phyloP scores from a whole-genome alignment of 2,797 vertebrate genomes.

The Neoniphon sammara region DNA sequence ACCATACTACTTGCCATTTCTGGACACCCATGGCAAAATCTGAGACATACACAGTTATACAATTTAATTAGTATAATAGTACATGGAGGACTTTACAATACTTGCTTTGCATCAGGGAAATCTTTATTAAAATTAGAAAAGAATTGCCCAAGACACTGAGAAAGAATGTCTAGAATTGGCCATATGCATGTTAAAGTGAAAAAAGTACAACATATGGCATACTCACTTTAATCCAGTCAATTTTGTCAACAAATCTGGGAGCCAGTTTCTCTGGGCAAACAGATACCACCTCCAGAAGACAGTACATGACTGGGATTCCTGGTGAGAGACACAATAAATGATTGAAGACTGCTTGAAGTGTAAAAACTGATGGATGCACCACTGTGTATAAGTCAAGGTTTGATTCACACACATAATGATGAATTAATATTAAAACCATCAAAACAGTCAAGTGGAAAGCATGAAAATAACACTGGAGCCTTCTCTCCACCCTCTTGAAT shows the following conservation, averaged over 20 bases:
- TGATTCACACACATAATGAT: not conserved
- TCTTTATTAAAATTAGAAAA: no score
- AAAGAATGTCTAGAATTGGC: no score
- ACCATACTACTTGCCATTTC: not conserved
- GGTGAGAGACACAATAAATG: slow-evolving; percentile 30
- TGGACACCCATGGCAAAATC: no score
- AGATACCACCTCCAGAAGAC: slow-evolving; percentile 94
- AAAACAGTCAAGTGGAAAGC: not conserved
- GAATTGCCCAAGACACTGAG: no score
- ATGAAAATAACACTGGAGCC: not conserved
- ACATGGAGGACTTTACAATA: no score
- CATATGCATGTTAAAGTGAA: no score
- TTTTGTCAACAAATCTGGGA: slow-evolving; percentile 89
- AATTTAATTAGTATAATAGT: no score
- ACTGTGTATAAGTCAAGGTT: no score
- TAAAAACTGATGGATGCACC: no score
- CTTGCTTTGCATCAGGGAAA: no score
- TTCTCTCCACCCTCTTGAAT: not conserved
- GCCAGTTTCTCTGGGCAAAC: slow-evolving; percentile 94
- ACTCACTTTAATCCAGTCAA: slow-evolving; percentile 98
- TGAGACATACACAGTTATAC: no score
- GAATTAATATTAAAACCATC: not conserved
- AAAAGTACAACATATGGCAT: not conserved
- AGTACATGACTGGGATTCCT: slow-evolving; percentile 98
- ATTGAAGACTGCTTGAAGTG: no score